Percentiles rank a stretch among this genome's conserved stretches.
Conservation (phyloP, 1,140 invertebrate species). For the Aphelinus atriplicis region DNA sequence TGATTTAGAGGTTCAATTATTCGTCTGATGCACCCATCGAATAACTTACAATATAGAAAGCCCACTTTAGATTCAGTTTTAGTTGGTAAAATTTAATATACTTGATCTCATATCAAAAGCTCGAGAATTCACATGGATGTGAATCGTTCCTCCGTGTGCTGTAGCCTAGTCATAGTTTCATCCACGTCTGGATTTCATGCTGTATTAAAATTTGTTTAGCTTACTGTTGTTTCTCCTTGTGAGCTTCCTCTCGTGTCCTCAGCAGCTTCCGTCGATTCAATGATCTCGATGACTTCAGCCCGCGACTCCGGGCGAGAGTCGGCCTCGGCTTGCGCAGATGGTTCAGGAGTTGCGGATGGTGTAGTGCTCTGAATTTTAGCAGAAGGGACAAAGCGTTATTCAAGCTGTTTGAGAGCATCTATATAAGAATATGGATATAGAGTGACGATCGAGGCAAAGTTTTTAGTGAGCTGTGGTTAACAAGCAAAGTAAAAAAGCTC, state of each 20-base stretch:
- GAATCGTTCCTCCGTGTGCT: no score
- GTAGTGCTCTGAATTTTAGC: conserved; percentile 46
- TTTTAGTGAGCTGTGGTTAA: conserved; percentile 26
- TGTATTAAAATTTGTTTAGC: neutral
- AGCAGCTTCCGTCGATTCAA: conserved; percentile 30
- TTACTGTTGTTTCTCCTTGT: conserved; percentile 30
- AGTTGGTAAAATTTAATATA: no score
- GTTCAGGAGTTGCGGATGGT: conserved; percentile 48
- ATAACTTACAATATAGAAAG: no score
- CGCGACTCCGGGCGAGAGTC: conserved; percentile 51
- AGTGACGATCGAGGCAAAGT: neutral
- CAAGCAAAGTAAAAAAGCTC: conserved; percentile 1
- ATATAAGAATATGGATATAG: neutral
- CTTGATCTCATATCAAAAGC: no score
- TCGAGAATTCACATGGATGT: no score
- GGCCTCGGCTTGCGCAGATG: conserved; percentile 46
- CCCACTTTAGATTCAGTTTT: no score
- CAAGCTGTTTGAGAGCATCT: neutral
- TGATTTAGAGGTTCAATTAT: no score
- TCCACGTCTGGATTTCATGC: no score
- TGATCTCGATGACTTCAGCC: conserved; percentile 48
- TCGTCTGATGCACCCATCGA: no score
- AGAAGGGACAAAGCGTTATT: conserved; percentile 11
- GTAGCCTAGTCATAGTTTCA: no score
- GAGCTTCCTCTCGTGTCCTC: conserved; percentile 12